These are phyloP conservation scores for Lathronympha strigana DNA, from an alignment of 2,888 invertebrate genomes.

Conservation along the genomic window DNA sequence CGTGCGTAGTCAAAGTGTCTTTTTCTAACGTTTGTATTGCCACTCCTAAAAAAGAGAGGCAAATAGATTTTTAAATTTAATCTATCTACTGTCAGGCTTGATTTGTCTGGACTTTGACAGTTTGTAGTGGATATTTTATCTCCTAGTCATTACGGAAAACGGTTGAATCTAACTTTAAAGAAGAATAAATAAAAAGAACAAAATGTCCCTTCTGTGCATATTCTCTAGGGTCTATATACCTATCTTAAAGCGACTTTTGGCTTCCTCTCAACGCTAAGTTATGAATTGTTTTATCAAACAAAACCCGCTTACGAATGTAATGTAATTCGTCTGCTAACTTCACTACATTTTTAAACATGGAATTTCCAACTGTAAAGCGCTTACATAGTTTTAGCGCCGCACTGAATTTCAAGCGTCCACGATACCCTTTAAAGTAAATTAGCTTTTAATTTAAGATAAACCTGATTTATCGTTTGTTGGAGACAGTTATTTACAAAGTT, in stretches of 20 bases:
- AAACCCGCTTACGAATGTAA: slow-evolving; percentile 5
- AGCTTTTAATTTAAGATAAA: slow-evolving; percentile 41
- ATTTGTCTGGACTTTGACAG: too few relatives aligned
- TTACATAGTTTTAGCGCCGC: slow-evolving; percentile 32
- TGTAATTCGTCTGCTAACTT: slow-evolving; percentile 23
- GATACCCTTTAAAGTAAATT: slow-evolving; percentile 39
- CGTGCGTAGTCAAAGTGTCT: too few relatives aligned
- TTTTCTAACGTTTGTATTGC: too few relatives aligned
- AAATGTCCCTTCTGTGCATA: neutral
- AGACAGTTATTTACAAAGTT: slow-evolving; percentile 39
- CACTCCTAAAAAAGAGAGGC: too few relatives aligned
- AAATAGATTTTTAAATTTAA: too few relatives aligned
- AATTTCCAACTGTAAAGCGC: slow-evolving; percentile 15
- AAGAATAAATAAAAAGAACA: neutral
- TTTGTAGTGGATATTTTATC: too few relatives aligned
- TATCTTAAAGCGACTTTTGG: slow-evolving; percentile 22
- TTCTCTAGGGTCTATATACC: too few relatives aligned
- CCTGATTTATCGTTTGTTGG: slow-evolving; percentile 31
- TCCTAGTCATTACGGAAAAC: too few relatives aligned
- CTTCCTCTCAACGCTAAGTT: slow-evolving; percentile 20
- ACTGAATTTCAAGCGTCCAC: slow-evolving; percentile 33
- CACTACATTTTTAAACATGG: slow-evolving; percentile 33
- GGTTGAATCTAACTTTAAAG: too few relatives aligned
- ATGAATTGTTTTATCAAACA: slow-evolving; percentile 38
- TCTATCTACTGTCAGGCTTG: too few relatives aligned